Conservation (phyloP, 2,797 vertebrate species). For the Pseudochaenichthys georgianus region DNA sequence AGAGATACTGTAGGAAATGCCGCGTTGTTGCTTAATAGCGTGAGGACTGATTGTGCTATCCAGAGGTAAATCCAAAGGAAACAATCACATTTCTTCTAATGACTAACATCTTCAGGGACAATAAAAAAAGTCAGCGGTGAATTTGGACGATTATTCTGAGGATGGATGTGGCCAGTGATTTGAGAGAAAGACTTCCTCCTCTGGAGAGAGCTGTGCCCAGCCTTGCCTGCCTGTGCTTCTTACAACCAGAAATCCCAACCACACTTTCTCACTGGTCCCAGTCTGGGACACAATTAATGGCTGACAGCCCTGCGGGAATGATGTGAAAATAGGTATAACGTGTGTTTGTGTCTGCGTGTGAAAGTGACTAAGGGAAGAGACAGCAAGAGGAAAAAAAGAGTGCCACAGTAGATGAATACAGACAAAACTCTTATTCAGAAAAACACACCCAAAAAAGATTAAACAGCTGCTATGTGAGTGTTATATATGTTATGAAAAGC, state of each 20-base stretch:
- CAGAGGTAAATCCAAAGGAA: too few relatives aligned
- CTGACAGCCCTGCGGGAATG: conserved; percentile 60
- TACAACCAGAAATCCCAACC: conserved; percentile 49
- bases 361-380: conserved; percentile 49
- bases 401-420: conserved; percentile 24
- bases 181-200: conserved; percentile 71
- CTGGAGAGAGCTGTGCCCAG: conserved; percentile 72
- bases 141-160: conserved; percentile 57
- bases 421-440: conserved; percentile 31
- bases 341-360: conserved; percentile 26
- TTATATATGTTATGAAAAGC: conserved; percentile 22
- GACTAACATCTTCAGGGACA: conserved; percentile 70
- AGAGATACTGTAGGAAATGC: conserved; percentile 14
- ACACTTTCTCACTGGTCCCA: conserved; percentile 61
- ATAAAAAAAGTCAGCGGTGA: conserved; percentile 45
- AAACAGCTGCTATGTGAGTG: neutral
- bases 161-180: conserved; percentile 76
- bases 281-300: conserved; percentile 78
- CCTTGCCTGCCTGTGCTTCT: conserved; percentile 68
- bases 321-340: conserved; percentile 73
- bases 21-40: conserved; percentile 19
- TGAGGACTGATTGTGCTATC: conserved; percentile 34
- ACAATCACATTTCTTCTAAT: conserved; percentile 62
- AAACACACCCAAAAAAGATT: conserved; percentile 31
- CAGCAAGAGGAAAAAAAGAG: conserved; percentile 1